Evolutionary conservation across 2,888 invertebrate genomes (phyloP).

Genomic region (Eumerus sabulonum): DNA sequence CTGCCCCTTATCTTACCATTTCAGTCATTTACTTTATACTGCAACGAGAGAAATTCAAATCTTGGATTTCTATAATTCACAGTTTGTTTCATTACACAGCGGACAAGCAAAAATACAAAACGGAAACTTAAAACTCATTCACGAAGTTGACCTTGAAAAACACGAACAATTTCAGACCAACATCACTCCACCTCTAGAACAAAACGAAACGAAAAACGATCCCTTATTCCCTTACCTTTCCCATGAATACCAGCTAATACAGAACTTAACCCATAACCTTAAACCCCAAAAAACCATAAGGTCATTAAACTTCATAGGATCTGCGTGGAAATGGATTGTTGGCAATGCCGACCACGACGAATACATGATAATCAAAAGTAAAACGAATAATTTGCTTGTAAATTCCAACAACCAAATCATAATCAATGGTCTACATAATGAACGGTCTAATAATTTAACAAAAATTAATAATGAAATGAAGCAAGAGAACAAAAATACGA

Average conservation of each 20-base stretch:
- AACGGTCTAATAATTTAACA: constrained; percentile 23
- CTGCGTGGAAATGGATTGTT: constrained; percentile 16
- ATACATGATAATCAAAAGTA: constrained; percentile 30
- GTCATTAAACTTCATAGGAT: constrained; percentile 3
- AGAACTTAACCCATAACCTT: constrained; percentile 13
- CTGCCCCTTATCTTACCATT: not conserved
- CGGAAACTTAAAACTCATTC: constrained; percentile 46
- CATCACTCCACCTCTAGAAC: constrained; percentile 11
- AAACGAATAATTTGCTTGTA: constrained; percentile 25
- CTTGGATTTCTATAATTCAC: constrained; percentile 22
- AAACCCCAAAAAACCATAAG: constrained; percentile 17
- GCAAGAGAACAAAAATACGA: not conserved
- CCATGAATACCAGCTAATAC: constrained; percentile 16
- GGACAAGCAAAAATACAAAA: constrained; percentile 32
- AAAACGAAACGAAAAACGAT: constrained; percentile 13
- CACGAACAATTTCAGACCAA: constrained; percentile 15
- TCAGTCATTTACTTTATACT: constrained; percentile 5
- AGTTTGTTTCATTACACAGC: constrained; percentile 13
- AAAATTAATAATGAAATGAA: constrained; percentile 21
- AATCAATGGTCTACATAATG: constrained; percentile 21
- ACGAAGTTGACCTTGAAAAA: constrained; percentile 45
- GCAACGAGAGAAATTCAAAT: constrained; percentile 31
- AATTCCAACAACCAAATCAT: constrained; percentile 22
- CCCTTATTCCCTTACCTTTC: constrained; percentile 22
- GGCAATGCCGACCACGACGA: constrained; percentile 24